Percentiles rank a stretch among this genome's conserved stretches.
phyloP scores from a whole-genome alignment of 30 jellyfish, hydroid and myxozoan species.

The Cassiopea xamachana region DNA sequence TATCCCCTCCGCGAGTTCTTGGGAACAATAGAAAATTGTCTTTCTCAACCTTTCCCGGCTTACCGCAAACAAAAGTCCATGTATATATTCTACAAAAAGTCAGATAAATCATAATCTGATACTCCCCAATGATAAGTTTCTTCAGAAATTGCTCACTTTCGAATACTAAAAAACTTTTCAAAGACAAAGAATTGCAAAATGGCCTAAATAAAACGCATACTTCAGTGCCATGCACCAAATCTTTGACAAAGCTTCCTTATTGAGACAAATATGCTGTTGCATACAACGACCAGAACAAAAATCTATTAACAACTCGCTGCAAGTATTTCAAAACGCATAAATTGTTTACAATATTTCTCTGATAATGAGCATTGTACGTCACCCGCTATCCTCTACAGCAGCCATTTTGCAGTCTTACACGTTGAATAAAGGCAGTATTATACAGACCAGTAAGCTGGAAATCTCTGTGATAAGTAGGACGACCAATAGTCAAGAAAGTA shows the following conservation, averaged over 20 bases:
- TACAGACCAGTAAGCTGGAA: constrained; percentile 6
- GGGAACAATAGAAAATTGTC: neutral
- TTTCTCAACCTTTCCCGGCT: neutral
- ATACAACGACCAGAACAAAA: neutral
- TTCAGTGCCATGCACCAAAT: neutral
- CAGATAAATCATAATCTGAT: too few relatives aligned
- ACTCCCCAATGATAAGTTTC: neutral
- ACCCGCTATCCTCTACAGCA: constrained; percentile 43
- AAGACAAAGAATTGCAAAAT: neutral
- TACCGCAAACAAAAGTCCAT: neutral
- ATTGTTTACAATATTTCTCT: constrained; percentile 29
- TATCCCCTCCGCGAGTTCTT: too few relatives aligned
- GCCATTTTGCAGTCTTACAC: constrained; percentile 48
- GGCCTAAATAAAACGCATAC: neutral
- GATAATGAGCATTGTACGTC: constrained; percentile 11
- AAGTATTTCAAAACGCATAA: constrained; percentile 12
- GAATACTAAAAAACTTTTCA: neutral
- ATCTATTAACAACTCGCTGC: neutral
- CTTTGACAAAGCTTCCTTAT: neutral
- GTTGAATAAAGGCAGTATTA: neutral
- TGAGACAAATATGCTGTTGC: neutral
- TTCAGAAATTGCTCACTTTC: neutral
- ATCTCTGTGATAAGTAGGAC: neutral
- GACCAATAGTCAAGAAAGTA: too few relatives aligned
- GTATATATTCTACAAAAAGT: too few relatives aligned